Conservation (phyloP, 23 tunicate genomes). For the Pegea sp. region DNA sequence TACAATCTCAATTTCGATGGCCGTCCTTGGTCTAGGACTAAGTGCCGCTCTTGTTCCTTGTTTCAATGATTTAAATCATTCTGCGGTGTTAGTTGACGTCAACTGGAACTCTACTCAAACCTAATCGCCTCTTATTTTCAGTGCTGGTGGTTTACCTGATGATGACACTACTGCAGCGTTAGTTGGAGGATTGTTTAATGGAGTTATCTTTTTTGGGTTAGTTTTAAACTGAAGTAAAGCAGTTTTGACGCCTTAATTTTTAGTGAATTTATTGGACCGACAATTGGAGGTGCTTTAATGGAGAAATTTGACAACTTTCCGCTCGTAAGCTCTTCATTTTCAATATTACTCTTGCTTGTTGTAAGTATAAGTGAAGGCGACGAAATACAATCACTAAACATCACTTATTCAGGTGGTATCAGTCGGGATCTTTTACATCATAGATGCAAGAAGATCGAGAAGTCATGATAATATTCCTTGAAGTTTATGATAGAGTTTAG, state of each 20-base stretch:
- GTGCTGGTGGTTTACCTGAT: conserved; percentile 15
- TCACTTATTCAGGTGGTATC: no score
- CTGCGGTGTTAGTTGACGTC: conserved; percentile 12
- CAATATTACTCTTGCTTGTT: conserved; percentile 4
- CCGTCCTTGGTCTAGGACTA: conserved; percentile 13
- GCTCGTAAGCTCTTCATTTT: conserved; percentile 8
- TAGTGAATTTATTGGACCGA: conserved; percentile 39
- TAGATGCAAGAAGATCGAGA: no score
- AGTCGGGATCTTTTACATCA: no score
- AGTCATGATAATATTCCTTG: no score
- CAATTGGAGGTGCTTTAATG: conserved; percentile 24
- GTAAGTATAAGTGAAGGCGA: no score
- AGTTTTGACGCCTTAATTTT: not conserved
- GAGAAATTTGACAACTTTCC: conserved; percentile 5
- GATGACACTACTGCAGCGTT: conserved; percentile 17
- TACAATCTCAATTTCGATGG: conserved; percentile 10
- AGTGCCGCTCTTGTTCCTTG: conserved; percentile 15
- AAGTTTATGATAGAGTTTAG: no score
- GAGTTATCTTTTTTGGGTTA: conserved; percentile 20
- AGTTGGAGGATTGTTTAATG: conserved; percentile 20
- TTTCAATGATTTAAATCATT: conserved; percentile 11
- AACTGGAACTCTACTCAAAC: not conserved
- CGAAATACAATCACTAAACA: no score
- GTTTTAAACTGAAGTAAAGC: not conserved
- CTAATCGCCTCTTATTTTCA: conserved; percentile 1